phyloP scores from a whole-genome alignment of 2,113 vertebrate species.

The Urocynchramus pylzowi region DNA sequence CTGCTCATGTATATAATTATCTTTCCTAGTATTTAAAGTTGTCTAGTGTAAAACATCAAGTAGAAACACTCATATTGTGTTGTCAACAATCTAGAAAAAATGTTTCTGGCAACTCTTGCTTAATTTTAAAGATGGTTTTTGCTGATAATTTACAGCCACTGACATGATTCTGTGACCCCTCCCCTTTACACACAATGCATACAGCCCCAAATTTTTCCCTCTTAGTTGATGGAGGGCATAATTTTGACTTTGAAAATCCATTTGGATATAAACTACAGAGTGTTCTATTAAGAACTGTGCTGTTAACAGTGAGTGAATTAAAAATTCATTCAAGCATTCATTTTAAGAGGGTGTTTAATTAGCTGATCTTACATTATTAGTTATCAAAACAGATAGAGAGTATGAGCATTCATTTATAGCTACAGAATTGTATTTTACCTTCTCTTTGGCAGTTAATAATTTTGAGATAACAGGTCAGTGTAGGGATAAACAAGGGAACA shows the following conservation, averaged over 20 bases:
- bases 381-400: not conserved
- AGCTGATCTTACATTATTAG: not conserved
- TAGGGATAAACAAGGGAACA: not conserved
- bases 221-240: not conserved
- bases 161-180: not conserved
- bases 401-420: not conserved
- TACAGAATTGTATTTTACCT: not conserved
- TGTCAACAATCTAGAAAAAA: not conserved
- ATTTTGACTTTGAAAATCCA: not conserved
- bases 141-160: not conserved
- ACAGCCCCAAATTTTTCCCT: not conserved
- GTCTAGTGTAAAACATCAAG: not conserved
- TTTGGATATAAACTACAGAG: not conserved
- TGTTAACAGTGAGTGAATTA: not conserved
- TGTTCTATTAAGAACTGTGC: not conserved
- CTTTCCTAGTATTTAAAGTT: not conserved
- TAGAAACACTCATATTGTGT: not conserved
- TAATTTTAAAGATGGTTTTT: not conserved
- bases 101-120: not conserved
- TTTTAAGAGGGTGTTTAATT: not conserved
- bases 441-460: not conserved
- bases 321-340: not conserved
- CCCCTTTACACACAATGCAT: not conserved
- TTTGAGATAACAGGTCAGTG: not conserved
- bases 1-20: not conserved